Percentiles rank a stretch among this genome's conserved stretches.
Conservation (phyloP, 2,113 vertebrate species). For the Lipotes vexillifer region DNA sequence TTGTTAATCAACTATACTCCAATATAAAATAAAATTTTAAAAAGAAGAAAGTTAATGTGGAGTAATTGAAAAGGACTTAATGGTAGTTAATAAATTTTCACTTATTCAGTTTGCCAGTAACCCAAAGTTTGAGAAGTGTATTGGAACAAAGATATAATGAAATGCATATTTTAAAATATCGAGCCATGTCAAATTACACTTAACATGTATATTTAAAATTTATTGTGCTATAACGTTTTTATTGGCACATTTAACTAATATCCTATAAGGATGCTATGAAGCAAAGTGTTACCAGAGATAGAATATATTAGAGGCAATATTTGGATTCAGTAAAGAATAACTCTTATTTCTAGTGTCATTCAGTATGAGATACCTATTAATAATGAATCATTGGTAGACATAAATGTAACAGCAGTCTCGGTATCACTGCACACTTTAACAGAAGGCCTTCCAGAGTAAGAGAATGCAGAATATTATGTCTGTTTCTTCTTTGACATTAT, state of each 20-base stretch:
- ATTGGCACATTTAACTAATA: conserved; percentile 10
- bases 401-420: neutral
- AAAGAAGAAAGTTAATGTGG: neutral
- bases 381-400: neutral
- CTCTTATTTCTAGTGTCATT: conserved; percentile 10
- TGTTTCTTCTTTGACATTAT: neutral
- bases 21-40: neutral
- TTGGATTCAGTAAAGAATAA: conserved; percentile 13
- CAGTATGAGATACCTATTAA: neutral
- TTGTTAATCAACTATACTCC: no score
- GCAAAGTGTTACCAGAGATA: neutral
- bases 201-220: conserved; percentile 32
- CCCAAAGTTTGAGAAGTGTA: conserved; percentile 6
- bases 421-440: neutral
- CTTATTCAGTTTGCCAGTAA: conserved; percentile 1
- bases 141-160: conserved; percentile 10
- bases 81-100: conserved; percentile 47
- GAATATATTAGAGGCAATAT: conserved; percentile 17
- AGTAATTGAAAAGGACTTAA: conserved; percentile 23
- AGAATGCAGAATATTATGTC: neutral
- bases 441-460: neutral
- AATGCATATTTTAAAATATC: conserved; percentile 29
- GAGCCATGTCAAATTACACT: conserved; percentile 14
- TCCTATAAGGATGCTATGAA: neutral
- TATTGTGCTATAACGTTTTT: conserved; percentile 39